Evolutionary conservation across 2,797 vertebrate genomes (phyloP).

Genomic region (Acipenser oxyrinchus): DNA sequence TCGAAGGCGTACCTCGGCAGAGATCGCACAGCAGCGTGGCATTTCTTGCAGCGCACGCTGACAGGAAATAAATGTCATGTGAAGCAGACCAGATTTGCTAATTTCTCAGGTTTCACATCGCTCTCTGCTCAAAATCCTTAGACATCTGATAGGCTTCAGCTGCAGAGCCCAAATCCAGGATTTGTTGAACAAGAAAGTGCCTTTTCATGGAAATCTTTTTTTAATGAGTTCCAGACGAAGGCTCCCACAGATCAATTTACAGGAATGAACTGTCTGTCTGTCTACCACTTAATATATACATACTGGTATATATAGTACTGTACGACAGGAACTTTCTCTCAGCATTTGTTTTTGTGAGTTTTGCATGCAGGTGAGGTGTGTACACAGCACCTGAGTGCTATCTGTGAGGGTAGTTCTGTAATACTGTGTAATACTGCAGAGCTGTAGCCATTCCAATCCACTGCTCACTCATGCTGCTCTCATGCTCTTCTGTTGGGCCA

Average conservation of each 20-base stretch:
- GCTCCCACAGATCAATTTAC: conserved; percentile 43
- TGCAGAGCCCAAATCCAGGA: conserved; percentile 43
- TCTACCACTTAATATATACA: too few relatives aligned
- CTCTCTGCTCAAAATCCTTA: conserved; percentile 30
- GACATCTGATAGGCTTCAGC: conserved; percentile 53
- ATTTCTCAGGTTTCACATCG: conserved; percentile 44
- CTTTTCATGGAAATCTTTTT: conserved; percentile 29
- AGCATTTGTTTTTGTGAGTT: too few relatives aligned
- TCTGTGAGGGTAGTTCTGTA: too few relatives aligned
- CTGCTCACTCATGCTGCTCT: too few relatives aligned
- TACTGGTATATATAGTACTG: too few relatives aligned
- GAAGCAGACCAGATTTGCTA: not conserved
- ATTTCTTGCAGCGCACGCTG: not conserved
- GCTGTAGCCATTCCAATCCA: too few relatives aligned
- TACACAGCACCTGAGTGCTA: too few relatives aligned
- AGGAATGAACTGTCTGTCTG: conserved; percentile 30
- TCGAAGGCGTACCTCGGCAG: conserved; percentile 6
- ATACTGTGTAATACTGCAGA: too few relatives aligned
- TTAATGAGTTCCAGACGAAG: conserved; percentile 57
- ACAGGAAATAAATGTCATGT: not conserved
- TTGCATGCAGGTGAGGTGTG: too few relatives aligned
- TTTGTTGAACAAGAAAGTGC: conserved; percentile 41
- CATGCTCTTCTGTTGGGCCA: too few relatives aligned
- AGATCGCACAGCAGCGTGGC: too few relatives aligned
- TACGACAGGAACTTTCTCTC: too few relatives aligned